Conservation (phyloP, 2,113 vertebrate species). For the Acrocephalus kingi region DNA sequence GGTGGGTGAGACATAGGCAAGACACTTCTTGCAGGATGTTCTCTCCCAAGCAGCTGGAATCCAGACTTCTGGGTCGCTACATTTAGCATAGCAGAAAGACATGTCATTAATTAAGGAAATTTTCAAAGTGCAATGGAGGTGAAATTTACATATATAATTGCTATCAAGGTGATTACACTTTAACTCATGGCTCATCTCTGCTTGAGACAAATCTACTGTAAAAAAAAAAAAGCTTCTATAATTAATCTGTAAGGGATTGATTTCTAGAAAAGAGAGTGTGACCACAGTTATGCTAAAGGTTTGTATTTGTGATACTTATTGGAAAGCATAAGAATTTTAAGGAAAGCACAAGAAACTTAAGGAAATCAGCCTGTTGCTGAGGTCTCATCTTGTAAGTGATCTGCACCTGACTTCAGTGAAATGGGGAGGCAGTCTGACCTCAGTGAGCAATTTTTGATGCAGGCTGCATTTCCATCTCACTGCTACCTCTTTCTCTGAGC, state of each 20-base stretch:
- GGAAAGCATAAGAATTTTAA: background rate
- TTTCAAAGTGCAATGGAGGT: background rate
- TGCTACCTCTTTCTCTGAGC: background rate
- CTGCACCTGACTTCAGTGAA: background rate
- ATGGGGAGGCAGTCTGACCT: background rate
- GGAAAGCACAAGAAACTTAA: background rate
- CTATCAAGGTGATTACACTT: background rate
- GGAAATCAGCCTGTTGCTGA: background rate
- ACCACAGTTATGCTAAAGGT: background rate
- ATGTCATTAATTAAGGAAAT: background rate
- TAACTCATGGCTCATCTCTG: background rate
- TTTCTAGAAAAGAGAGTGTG: background rate
- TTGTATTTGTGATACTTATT: background rate
- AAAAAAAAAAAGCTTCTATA: background rate
- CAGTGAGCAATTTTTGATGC: accelerated
- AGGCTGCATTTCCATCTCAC: background rate
- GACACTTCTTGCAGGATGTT: background rate
- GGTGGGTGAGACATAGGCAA: background rate
- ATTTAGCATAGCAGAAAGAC: background rate
- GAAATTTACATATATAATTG: background rate
- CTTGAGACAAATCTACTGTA: background rate
- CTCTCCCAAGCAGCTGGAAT: background rate
- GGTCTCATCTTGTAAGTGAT: background rate
- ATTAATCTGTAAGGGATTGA: background rate
- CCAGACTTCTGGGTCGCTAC: background rate